phyloP scores from a whole-genome alignment of 2,113 vertebrate species.

The Phoenicopterus ruber region DNA sequence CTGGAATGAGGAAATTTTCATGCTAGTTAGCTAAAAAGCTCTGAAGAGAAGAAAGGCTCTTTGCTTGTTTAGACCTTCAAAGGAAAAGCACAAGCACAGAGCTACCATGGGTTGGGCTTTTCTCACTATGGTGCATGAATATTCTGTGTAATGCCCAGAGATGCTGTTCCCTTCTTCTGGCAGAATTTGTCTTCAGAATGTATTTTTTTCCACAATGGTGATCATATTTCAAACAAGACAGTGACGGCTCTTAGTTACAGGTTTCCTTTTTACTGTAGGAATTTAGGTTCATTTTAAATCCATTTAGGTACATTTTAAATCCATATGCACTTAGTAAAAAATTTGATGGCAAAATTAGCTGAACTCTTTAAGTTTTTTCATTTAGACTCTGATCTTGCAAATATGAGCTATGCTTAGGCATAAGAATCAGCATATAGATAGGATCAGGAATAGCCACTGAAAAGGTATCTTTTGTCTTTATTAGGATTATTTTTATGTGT shows the following conservation, averaged over 20 bases:
- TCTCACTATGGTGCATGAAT: neutral
- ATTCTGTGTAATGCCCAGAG: neutral
- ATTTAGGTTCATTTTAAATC: neutral
- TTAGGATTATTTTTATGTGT: neutral
- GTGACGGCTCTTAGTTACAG: neutral
- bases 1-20: neutral
- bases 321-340: neutral
- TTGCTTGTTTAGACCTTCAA: neutral
- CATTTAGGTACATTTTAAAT: neutral
- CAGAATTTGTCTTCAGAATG: neutral
- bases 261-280: neutral
- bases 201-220: neutral
- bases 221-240: neutral
- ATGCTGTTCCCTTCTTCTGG: neutral
- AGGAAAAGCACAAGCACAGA: neutral
- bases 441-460: neutral
- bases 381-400: neutral
- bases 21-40: neutral
- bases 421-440: neutral
- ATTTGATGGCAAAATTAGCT: neutral
- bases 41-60: neutral
- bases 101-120: neutral
- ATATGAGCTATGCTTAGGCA: neutral
- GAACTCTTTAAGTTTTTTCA: neutral
- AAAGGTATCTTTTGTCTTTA: neutral